Base-by-base conservation (phyloP, 2,888 invertebrate genomes). In the Caenorhabditis afra region DNA sequence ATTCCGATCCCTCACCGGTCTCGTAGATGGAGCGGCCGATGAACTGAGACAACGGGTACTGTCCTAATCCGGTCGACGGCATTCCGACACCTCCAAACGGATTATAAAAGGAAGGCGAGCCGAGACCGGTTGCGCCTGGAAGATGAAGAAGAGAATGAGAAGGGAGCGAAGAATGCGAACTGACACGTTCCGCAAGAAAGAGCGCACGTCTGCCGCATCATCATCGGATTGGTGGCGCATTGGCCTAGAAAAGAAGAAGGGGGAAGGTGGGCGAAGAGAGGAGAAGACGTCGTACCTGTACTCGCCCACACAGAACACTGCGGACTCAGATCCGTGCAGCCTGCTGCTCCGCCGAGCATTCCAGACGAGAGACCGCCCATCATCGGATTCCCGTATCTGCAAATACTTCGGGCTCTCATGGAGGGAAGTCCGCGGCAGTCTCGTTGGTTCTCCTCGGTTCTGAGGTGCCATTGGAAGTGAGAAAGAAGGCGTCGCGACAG, bases 371-470 rank as follows among this genome's bases (percentile, higher is more conserved):
- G 45, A 10, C 58, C 58, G 22, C 39, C 44, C 57, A 65, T 77
- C 66, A 55, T 45, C 8, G 55, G 49, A n/a, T 49, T 45, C 23
- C 74, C 79, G 64, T 73, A 78, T 62, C 73, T 78, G 78, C 78
- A 78, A 78, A 61, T 66, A 78, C 78, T 78, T 41, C 78, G 39
- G 20, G 78, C 55, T 78, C 78, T 78, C 78, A 78, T 78, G 45
- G 78, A 78, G 23, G 73, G 71, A 22, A 78, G 73, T 23, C 78
- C 78, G 39, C 71, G 66, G 44, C 78, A 78, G 57, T 78, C 78
- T 1, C 58, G 55, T 23, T 71, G 47, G 39, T 39, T 49, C 39
- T 49, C 57, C 20, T 62, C 62, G 49, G 37, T 49, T 62, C 62
- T 62, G 49, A 29, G 41, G n/a, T 39, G 44, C 50, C 44, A 44